Evolutionary conservation across 2,113 vertebrate species (phyloP), one percentile per base, ranked within the genome.

Genomic region (Arvicanthis niloticus): DNA sequence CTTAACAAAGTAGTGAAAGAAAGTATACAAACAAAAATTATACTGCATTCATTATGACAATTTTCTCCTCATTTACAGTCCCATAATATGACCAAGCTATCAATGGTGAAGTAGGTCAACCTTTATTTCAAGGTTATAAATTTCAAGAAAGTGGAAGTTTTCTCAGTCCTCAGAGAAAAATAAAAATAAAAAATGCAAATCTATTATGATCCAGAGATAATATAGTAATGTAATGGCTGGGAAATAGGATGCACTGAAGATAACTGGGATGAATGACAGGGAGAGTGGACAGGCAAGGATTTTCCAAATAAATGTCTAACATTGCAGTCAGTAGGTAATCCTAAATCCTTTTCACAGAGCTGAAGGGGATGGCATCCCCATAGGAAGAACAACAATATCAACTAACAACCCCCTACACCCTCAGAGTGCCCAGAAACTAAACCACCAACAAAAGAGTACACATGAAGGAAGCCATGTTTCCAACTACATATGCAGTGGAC

Each of bases 211-310:
- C 12, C 16, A 8, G 1, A 2, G 48, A 6, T 60, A 94, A 89
- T 37, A 51, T 7, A 3, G 12, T 8, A 48, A 56, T 81, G 15
- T 3, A 19, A 9, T 80, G 31, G 16, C 51, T 24, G 4, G 37
- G 17, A n/a, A 53, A 24, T 72, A 7, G 29, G n/a, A 67, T 17
- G 75, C 12, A 3, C n/a, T 60, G 91, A 2, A 85, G 37, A 11
- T 8, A 78, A 34, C 0, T 42, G 8, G 65, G 16, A 42, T n/a
- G 31, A 75, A 89, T 8, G 37, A 26, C 80, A n/a, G 16, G n/a
- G 34, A 45, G 3, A 31, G 16, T 4, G 9, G 19, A 1, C 7
- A 58, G 7, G 1, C 8, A 10, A 68, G 19, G 5, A 10, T 12
- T 86, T 26, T 77, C n/a, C 4, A 53, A 7, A 37, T 37, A 21